Conservation (phyloP, 1,140 invertebrate species). For the Eubasilissa regina region DNA sequence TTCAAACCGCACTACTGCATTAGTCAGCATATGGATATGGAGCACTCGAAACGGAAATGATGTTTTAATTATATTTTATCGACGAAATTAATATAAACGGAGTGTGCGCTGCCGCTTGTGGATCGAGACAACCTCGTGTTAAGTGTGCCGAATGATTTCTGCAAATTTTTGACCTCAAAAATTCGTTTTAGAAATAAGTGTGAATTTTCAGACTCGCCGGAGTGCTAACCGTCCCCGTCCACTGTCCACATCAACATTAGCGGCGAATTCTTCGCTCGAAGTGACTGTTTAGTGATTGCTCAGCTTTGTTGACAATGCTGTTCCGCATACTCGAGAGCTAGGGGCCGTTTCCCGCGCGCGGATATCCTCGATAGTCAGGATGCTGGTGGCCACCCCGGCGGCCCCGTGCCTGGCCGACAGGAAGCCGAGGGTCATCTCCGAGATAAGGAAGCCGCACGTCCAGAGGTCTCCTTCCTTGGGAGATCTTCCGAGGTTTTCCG, state of each 20-base stretch:
- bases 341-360: neutral
- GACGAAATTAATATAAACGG: constrained; percentile 22
- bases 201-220: constrained; percentile 1
- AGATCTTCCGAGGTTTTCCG: constrained; percentile 55
- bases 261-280: too few relatives aligned
- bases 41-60: too few relatives aligned
- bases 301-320: constrained; percentile 13
- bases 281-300: too few relatives aligned
- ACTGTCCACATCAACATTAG: too few relatives aligned
- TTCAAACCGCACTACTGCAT: too few relatives aligned
- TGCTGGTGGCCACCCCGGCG: constrained; percentile 56
- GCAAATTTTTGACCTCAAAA: constrained; percentile 25
- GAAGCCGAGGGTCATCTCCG: constrained; percentile 59
- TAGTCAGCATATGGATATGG: too few relatives aligned
- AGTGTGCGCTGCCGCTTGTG: neutral
- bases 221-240: too few relatives aligned
- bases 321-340: neutral
- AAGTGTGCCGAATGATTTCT: constrained; percentile 1
- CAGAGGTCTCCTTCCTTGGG: constrained; percentile 56
- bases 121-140: constrained; percentile 4
- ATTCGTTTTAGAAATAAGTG: neutral
- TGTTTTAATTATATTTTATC: constrained; percentile 35
- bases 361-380: constrained; percentile 32
- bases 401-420: constrained; percentile 46
- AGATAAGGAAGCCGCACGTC: constrained; percentile 57